These are phyloP conservation scores for Argyrosomus regius DNA, from an alignment of 2,797 vertebrate species.

Conservation along the genomic window DNA sequence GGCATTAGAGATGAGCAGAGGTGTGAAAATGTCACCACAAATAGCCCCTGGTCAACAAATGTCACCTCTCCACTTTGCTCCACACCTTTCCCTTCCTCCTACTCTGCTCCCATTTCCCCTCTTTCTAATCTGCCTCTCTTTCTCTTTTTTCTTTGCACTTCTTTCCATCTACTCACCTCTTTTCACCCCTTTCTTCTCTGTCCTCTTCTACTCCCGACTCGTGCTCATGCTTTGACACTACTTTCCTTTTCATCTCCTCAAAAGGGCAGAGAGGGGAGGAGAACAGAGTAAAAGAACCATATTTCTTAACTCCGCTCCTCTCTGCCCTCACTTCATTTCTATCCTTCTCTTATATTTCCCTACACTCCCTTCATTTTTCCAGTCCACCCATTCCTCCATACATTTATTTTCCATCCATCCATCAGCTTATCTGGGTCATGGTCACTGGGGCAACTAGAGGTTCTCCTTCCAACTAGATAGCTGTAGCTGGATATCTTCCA, in stretches of 20 bases:
- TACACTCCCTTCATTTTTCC: not conserved
- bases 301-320: constrained; percentile 35
- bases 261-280: constrained; percentile 41
- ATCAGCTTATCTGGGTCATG: constrained; percentile 1
- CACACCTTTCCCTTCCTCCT: constrained; percentile 29
- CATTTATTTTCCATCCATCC: constrained; percentile 17
- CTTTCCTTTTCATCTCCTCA: constrained; percentile 52
- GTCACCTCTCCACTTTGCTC: constrained; percentile 75
- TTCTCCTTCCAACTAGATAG: not conserved
- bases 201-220: constrained; percentile 19
- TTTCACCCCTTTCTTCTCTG: constrained; percentile 35
- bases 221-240: constrained; percentile 27
- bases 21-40: constrained; percentile 87
- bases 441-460: not conserved
- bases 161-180: constrained; percentile 23
- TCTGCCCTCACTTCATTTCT: constrained; percentile 5
- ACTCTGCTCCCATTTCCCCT: constrained; percentile 42
- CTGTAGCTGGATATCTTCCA: not conserved
- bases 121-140: constrained; percentile 47
- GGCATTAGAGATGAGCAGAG: constrained; percentile 83
- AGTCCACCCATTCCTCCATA: not conserved
- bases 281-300: constrained; percentile 15
- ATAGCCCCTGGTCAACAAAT: constrained; percentile 83
- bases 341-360: constrained; percentile 10
- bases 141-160: constrained; percentile 3